phyloP scores from a whole-genome alignment of 2,797 vertebrate genomes.

The Dermochelys coriacea region DNA sequence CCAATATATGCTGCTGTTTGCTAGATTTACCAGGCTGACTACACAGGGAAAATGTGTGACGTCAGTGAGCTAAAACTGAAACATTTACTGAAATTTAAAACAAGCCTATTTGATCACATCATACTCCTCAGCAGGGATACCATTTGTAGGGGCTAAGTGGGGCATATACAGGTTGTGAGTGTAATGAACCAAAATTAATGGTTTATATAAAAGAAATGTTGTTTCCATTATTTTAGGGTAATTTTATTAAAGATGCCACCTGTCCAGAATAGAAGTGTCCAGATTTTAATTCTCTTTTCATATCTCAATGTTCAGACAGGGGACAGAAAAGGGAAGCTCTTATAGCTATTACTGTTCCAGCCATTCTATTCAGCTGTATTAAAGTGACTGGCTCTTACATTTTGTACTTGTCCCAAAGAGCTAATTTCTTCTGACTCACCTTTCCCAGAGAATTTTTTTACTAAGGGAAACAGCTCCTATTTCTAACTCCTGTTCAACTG shows the following conservation, averaged over 20 bases:
- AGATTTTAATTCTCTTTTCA: slow-evolving; percentile 64
- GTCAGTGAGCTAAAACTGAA: slow-evolving; percentile 55
- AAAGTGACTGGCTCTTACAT: neutral
- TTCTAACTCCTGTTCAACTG: neutral
- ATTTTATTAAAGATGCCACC: slow-evolving; percentile 76
- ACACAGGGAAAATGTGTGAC: slow-evolving; percentile 23
- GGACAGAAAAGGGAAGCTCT: slow-evolving; percentile 22
- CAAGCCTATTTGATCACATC: slow-evolving; percentile 70
- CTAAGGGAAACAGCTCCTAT: neutral
- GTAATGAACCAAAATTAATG: slow-evolving; percentile 76
- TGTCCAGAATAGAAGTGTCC: slow-evolving; percentile 65
- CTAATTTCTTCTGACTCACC: neutral
- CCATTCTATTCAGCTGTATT: slow-evolving; percentile 5
- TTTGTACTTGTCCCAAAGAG: slow-evolving; percentile 8
- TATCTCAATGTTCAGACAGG: slow-evolving; percentile 47
- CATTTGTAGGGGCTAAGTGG: slow-evolving; percentile 64
- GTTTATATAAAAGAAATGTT: slow-evolving; percentile 78
- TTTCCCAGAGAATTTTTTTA: neutral
- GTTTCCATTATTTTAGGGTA: slow-evolving; percentile 76
- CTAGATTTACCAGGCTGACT: slow-evolving; percentile 30
- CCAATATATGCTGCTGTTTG: neutral
- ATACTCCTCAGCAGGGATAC: slow-evolving; percentile 63
- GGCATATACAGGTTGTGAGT: slow-evolving; percentile 68
- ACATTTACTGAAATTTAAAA: slow-evolving; percentile 65
- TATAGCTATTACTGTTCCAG: neutral